Base-by-base conservation (phyloP, 2,797 vertebrate genomes). In the Eupleurogrammus muticus region DNA sequence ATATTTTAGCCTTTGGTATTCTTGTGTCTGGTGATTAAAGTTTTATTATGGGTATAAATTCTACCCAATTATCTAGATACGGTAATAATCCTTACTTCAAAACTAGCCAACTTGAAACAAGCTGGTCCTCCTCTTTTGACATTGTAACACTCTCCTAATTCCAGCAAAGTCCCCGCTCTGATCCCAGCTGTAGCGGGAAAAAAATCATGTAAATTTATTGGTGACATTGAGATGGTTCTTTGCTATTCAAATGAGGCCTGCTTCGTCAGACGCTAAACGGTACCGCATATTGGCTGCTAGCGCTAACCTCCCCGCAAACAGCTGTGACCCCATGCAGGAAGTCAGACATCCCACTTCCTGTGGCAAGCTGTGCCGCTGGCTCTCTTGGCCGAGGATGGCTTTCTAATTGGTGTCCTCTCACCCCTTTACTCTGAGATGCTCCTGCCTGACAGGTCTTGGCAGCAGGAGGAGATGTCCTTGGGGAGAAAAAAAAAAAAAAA, bases 361-460 rank as follows among this genome's bases (percentile, higher is more conserved):
- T 95, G 93, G 92, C 95, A 96, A 96, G 94, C 96, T 97, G 95
- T 96, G 95, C 94, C 92, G 95, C 93, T 90, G 93, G 93, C 93
- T 95, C 94, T 94, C 92, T 94, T 96, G 95, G 95, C 94, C 93
- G 88, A 90, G 92, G 91, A 94, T 95, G 93, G 94, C 94, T 95
- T 96, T 97, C 96, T 97, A 97, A 98, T 98, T 97, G 97, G 96
- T 94, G 94, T 97, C 95, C 96, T 97, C 95, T 97, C 95, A 97
- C 96, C 95, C 96, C 94, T 95, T 94, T 90, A 87, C 94, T 94
- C 91, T 84, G 89, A 95, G 94, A 96, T 95, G 95, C 94, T 95
- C 92, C 92, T 94, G 91, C 92, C 95, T 97, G 96, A 97, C 95
- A 96, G 94, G 93, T 97, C 94, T 95, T 97, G 97, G 95, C 96